Evolutionary conservation across 2,113 vertebrate species (phyloP).

Genomic region (Spilogale gracilis): DNA sequence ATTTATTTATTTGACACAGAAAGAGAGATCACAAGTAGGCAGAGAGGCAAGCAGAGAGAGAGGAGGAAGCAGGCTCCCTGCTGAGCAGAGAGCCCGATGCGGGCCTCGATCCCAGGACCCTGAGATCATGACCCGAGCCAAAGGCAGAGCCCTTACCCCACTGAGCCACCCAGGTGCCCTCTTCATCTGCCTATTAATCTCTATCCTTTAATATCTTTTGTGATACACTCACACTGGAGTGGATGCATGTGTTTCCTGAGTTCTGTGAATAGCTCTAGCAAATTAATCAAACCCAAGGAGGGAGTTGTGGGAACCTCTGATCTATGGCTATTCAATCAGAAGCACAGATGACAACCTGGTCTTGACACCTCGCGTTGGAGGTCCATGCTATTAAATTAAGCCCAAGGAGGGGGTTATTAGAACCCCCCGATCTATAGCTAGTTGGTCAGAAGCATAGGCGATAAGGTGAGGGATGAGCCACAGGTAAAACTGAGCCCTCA

Average conservation of each 20-base stretch:
- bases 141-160: too few species aligned
- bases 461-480: not conserved
- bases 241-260: not conserved
- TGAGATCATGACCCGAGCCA: too few species aligned
- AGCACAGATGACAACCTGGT: not conserved
- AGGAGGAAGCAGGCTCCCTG: too few species aligned
- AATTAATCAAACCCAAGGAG: not conserved
- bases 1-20: too few species aligned
- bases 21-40: too few species aligned
- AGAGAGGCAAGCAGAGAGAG: too few species aligned
- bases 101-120: too few species aligned
- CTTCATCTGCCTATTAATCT: not conserved
- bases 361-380: not conserved
- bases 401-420: not conserved
- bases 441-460: not conserved
- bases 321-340: not conserved
- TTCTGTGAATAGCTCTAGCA: not conserved
- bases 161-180: not conserved
- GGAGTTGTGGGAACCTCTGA: not conserved
- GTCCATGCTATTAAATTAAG: not conserved
- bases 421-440: not conserved
- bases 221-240: not conserved
- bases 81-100: too few species aligned
- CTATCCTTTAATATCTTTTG: not conserved
- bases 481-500: not conserved